Percentiles rank a stretch among this genome's conserved stretches.
phyloP scores from a whole-genome alignment of 2,113 vertebrate genomes.

The Ariopsis seemanni region DNA sequence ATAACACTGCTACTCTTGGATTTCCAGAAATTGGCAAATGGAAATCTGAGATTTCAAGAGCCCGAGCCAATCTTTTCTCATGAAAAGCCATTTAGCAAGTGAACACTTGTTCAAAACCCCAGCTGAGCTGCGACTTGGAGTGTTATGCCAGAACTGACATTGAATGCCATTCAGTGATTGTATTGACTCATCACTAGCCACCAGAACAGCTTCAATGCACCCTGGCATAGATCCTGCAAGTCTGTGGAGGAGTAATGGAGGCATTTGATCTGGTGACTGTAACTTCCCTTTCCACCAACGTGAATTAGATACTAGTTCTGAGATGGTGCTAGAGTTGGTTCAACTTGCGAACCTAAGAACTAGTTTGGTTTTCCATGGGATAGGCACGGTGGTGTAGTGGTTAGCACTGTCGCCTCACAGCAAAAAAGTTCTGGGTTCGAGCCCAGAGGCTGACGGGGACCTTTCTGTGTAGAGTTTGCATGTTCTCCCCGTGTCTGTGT shows the following conservation, averaged over 20 bases:
- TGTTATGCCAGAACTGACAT: background rate
- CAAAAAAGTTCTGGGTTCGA: too few species aligned
- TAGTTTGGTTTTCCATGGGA: too few species aligned
- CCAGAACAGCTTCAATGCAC: background rate
- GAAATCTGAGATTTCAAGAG: background rate
- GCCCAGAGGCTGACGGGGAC: too few species aligned
- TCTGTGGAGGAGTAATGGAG: background rate
- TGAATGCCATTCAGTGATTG: background rate
- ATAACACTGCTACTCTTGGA: background rate
- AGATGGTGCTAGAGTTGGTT: too few species aligned
- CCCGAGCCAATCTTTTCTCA: background rate
- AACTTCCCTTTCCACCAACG: too few species aligned
- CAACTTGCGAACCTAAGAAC: too few species aligned
- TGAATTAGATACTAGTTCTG: too few species aligned
- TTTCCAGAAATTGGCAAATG: background rate
- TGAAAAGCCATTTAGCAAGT: background rate
- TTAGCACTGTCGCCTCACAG: too few species aligned
- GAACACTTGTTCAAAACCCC: background rate
- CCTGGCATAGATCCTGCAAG: background rate
- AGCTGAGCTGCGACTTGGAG: background rate
- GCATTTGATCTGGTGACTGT: background rate
- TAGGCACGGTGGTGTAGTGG: too few species aligned
- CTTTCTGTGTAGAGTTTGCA: too few species aligned
- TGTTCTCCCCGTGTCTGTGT: too few species aligned
- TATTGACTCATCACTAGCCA: background rate